Base-by-base conservation (phyloP, 2,113 vertebrate genomes). In the Eidolon helvum region DNA sequence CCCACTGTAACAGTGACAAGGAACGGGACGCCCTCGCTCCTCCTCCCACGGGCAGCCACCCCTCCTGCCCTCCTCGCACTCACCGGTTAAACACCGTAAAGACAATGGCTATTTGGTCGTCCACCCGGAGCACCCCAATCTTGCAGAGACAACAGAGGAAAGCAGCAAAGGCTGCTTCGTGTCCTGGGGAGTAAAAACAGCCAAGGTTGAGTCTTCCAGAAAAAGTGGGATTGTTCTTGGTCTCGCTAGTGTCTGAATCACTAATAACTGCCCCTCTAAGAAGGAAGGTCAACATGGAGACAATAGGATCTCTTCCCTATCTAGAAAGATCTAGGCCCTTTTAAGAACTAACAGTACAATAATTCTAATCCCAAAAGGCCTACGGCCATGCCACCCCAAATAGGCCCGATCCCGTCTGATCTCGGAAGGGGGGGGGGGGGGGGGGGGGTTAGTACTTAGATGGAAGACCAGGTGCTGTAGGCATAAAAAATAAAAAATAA, bases 61-160 rank as follows among this genome's bases (percentile, higher is more conserved):
- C 68, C 61, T 43, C 68, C 35, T 30, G 7, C 28, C 40, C 24
- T 21, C 66, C 9, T 40, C 35, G 35, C 45, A 72, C 98, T 99
- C 97, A 99, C 99, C 99, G 99, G 98, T 99, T 98, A 97, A 99
- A 99, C 24, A 99, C 99, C 97, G 98, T 99, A 95, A 99, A 99
- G 97, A 99, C 98, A 1, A 99, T 99, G 35, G 99, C 99, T 87
- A 99, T 98, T 96, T 99, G 99, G 98, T 99, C 99, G 0, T 99
- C 99, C 38, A 99, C 98, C 69, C 98, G 97, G 69, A 99, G 99
- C 86, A 99, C 99, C 22, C 99, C 99, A 0, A 99, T 99, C 98
- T 99, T 99, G 98, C 99, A 99, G 91, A 99, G 99, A 83, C 99
- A 99, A 98, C 99, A 99, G 55, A 99, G 99, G 97, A 99, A 99